These are phyloP conservation scores for Uloborus diversus DNA, from an alignment of 1,140 invertebrate species.

Conservation along the genomic window DNA sequence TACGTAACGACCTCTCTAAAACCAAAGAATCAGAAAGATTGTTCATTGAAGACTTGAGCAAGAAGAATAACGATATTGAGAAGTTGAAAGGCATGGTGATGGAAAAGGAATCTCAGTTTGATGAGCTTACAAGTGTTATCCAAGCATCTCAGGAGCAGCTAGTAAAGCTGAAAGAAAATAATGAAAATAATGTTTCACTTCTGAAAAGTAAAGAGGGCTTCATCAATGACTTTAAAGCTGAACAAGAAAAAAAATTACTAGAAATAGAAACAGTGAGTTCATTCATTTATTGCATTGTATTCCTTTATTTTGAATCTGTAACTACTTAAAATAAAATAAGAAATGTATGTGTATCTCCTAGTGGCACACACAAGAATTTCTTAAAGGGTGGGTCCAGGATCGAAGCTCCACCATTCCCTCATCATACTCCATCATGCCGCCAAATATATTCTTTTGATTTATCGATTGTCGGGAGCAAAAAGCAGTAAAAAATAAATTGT, in stretches of 20 bases:
- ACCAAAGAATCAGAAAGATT: constrained; percentile 55
- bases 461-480: too few relatives aligned
- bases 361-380: too few relatives aligned
- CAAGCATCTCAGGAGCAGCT: constrained; percentile 58
- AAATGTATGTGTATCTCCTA: too few relatives aligned
- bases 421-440: too few relatives aligned
- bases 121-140: constrained; percentile 44
- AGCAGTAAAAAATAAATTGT: too few relatives aligned
- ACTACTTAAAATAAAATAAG: too few relatives aligned
- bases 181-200: constrained; percentile 22
- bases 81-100: constrained; percentile 42
- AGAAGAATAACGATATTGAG: constrained; percentile 64
- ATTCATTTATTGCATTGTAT: too few relatives aligned
- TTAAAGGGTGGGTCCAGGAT: too few relatives aligned
- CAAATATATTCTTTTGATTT: too few relatives aligned
- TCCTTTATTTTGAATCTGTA: too few relatives aligned
- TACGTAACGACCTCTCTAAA: constrained; percentile 60
- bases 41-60: constrained; percentile 6
- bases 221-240: constrained; percentile 56
- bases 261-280: constrained; percentile 44
- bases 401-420: too few relatives aligned
- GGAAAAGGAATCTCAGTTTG: constrained; percentile 57
- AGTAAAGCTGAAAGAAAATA: constrained; percentile 66
- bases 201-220: constrained; percentile 40
- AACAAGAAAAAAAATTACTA: constrained; percentile 46